Evolutionary conservation across 2,113 vertebrate species (phyloP).

Genomic region (Heptranchias perlo): DNA sequence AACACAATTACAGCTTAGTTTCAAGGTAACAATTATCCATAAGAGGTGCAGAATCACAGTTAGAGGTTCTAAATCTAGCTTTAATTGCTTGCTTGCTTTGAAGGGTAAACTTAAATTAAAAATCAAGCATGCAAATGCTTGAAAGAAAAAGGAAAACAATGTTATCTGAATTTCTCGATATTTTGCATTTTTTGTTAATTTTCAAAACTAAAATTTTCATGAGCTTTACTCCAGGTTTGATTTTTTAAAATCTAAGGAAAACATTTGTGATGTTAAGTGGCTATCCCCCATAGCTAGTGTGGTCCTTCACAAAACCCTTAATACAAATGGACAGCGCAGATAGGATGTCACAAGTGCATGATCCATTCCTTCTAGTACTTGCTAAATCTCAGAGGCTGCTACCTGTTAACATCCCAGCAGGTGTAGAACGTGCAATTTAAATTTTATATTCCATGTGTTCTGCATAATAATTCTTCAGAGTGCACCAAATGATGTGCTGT

Average conservation of each 20-base stretch:
- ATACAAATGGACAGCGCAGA: not conserved
- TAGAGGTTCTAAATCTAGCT: too few relatives aligned
- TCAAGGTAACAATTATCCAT: not conserved
- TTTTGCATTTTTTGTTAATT: not conserved
- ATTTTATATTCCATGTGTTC: not conserved
- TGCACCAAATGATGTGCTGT: constrained; percentile 6
- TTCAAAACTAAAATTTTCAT: not conserved
- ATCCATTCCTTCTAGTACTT: not conserved
- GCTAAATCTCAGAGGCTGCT: not conserved
- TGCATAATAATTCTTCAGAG: not conserved
- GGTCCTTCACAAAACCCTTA: not conserved
- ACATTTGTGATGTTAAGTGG: not conserved
- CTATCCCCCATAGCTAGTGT: not conserved
- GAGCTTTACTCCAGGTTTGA: not conserved
- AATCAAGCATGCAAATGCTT: too few relatives aligned
- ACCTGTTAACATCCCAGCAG: not conserved
- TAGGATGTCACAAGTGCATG: not conserved
- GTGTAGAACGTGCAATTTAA: not conserved
- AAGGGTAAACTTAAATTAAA: not conserved
- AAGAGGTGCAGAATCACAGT: too few relatives aligned
- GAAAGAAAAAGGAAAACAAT: not conserved
- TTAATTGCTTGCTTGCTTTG: not conserved
- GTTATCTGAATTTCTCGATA: not conserved
- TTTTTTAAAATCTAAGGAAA: not conserved
- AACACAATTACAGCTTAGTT: not conserved